Base-by-base conservation (phyloP, 2,888 invertebrate genomes). In the Enoplolaimus lenunculus region DNA sequence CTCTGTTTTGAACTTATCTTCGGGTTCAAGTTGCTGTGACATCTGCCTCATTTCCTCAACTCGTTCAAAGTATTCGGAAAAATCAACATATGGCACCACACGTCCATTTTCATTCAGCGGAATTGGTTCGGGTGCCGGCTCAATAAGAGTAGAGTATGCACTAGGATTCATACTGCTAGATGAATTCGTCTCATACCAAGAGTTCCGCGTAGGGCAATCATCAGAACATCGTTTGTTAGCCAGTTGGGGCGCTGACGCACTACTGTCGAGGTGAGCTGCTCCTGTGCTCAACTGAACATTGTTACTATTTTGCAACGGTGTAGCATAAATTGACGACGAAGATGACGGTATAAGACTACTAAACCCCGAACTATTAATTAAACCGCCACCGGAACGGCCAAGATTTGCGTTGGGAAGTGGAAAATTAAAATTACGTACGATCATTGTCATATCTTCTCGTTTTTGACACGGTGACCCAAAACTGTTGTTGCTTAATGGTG, bases 71-170 rank as follows among this genome's bases (percentile, higher is more conserved):
- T 79, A 93, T 77, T 88, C 88, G 0, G 87, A 84, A 81, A 93
- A 93, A 81, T 90, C 89, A 0, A 93, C 90, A 79, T 93, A 92
- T 0, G 90, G 86, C 70, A 86, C 86, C 1, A 92, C 88, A 77
- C 86, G 86, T 30, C 87, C 86, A 77, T 89, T 87, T 75, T 85
- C 86, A 76, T 89, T 88, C 1, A 86, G 80, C 1, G 82, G 82
- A 75, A 84, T 75, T 57, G 60, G 70, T n/a, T 68, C 71, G 7
- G 60, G 68, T 62, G 70, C 70, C 21, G 67, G 31, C 67, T 66
- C 67, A 21, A 66, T n/a, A 26, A 66, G 34, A 29, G 30, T 66
- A 13, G 67, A 34, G 7, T 29, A 66, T 45, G 45, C 45, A 21
- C 7, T 45, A n/a, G n/a, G n/a, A n/a, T n/a, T n/a, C n/a, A n/a